phyloP scores from a whole-genome alignment of 2,797 vertebrate species.

The Dipus sagitta region DNA sequence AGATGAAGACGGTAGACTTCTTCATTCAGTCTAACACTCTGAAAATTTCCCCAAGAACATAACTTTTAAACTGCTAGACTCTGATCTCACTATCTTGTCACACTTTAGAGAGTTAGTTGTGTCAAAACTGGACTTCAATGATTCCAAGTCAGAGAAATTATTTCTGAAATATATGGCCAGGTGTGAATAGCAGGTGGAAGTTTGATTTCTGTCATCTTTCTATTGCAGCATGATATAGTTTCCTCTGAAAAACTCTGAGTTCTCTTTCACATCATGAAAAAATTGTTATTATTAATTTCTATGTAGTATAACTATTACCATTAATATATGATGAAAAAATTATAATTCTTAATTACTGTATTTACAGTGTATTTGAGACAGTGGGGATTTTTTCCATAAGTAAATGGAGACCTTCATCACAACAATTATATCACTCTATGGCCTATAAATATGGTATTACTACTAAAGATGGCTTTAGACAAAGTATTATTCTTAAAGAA shows the following conservation, averaged over 20 bases:
- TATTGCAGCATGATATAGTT: background rate
- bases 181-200: background rate
- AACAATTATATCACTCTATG: slow-evolving; percentile 26
- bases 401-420: background rate
- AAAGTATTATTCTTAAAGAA: slow-evolving; percentile 57
- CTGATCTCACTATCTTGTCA: slow-evolving; percentile 9
- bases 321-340: slow-evolving; percentile 38
- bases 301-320: slow-evolving; percentile 38
- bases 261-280: slow-evolving; percentile 43
- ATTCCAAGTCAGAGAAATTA: slow-evolving; percentile 53
- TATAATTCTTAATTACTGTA: slow-evolving; percentile 46
- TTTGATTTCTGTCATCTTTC: slow-evolving; percentile 5
- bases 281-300: slow-evolving; percentile 38
- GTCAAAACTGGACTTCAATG: slow-evolving; percentile 51
- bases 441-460: slow-evolving; percentile 24
- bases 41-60: slow-evolving; percentile 76
- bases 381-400: slow-evolving; percentile 28
- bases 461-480: slow-evolving; percentile 43
- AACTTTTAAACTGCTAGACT: slow-evolving; percentile 81
- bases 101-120: slow-evolving; percentile 40
- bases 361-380: slow-evolving; percentile 18
- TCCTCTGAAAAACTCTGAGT: slow-evolving; percentile 20
- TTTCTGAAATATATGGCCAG: slow-evolving; percentile 39
- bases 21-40: slow-evolving; percentile 80
- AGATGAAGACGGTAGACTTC: slow-evolving; percentile 75